Base-by-base conservation (phyloP, 2,113 vertebrate genomes). In the Siniperca knerii region DNA sequence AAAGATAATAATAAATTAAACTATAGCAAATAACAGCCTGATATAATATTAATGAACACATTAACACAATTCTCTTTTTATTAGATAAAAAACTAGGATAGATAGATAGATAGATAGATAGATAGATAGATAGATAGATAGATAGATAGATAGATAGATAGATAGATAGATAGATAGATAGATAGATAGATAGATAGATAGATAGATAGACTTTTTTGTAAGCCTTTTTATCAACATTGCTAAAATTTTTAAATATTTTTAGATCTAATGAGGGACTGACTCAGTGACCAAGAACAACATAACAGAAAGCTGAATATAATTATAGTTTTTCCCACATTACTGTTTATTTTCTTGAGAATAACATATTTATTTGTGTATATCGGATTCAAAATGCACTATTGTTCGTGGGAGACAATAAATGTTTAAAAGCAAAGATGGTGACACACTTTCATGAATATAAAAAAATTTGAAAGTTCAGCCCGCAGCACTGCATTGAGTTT, bases 181-280 rank as follows among this genome's bases (percentile, higher is more conserved):
- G 57, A 62, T 72, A 65, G 37, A 73, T 73, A 65, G 78, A 72
- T 73, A 80, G 42, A 67, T 67, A 77, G 75, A 77, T 77, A 77
- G 29, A 57, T 52, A 42, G 9, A n/a, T 67, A 66, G 33, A 75
- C 50, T 52, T 52, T 50, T 20, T 6, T 20, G 6, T 52, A 52
- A 20, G 13, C 46, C 3, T 48, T 48, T 48, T 46, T 46, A 12
- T 46, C 44, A 48, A 0, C 46, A 48, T 48, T 48, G 46, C 15
- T 48, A 0, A 48, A 13, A 48, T 48, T 48, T 48, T 48, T 4
- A 48, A 48, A 13, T 48, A 4, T 4, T 48, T 48, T 48, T 46
- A 46, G 3, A 46, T 13, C 44, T 12, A 46, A 46, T 46, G 11
- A 46, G 44, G 11, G 44, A 46, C 11, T 46, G 11, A 12, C 44